These are phyloP conservation scores for Rhinichthys osculus DNA, from an alignment of 2,797 vertebrate species.

Conservation along the genomic window DNA sequence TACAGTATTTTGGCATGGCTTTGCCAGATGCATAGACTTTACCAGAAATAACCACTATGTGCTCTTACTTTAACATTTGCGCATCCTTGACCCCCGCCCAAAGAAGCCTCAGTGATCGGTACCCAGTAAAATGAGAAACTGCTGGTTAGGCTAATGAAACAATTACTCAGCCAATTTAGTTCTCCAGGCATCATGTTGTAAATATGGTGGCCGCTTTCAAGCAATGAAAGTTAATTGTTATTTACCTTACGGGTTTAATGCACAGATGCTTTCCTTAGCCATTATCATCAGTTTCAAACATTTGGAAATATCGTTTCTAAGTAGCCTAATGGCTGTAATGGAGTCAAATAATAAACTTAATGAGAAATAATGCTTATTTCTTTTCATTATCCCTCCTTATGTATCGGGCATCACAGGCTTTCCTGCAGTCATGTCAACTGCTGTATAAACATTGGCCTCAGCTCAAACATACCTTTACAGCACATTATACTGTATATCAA, in stretches of 20 bases:
- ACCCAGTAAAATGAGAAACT: slow-evolving; percentile 39
- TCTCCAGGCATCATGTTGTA: slow-evolving; percentile 49
- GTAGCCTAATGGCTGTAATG: slow-evolving; percentile 9
- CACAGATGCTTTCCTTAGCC: slow-evolving; percentile 14
- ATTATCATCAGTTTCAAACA: slow-evolving; percentile 47
- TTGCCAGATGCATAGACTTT: neutral
- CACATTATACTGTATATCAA: neutral
- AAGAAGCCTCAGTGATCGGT: neutral
- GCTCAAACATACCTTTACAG: slow-evolving; percentile 13
- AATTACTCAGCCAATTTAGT: slow-evolving; percentile 56
- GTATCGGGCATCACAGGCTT: neutral
- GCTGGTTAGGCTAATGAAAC: slow-evolving; percentile 47
- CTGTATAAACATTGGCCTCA: neutral
- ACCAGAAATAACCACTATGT: slow-evolving; percentile 5
- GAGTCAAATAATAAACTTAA: neutral
- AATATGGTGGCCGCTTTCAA: slow-evolving; percentile 44
- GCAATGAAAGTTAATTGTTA: slow-evolving; percentile 56
- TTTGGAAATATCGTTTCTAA: neutral
- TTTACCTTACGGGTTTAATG: slow-evolving; percentile 54
- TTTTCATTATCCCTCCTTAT: neutral
- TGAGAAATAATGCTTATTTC: neutral
- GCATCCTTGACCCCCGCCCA: neutral
- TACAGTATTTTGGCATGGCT: neutral
- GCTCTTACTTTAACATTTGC: neutral
- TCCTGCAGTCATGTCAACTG: neutral